phyloP scores from a whole-genome alignment of 2,113 vertebrate genomes.

The Ploceus nigricollis region DNA sequence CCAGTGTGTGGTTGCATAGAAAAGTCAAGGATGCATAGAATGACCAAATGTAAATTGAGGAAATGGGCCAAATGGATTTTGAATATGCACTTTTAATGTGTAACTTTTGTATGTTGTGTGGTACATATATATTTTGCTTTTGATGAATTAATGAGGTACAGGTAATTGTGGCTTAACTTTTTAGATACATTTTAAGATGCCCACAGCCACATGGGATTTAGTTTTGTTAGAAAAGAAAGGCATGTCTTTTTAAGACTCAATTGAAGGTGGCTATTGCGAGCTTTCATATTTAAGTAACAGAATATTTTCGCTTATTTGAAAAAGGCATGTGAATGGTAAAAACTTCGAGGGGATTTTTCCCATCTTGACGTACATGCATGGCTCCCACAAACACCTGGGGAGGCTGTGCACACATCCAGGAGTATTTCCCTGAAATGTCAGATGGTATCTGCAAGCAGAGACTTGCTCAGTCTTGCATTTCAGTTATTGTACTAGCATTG shows the following conservation, averaged over 20 bases:
- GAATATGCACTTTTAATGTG: slow-evolving; percentile 81
- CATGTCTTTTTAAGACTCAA: slow-evolving; percentile 65
- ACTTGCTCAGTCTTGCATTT: slow-evolving; percentile 66
- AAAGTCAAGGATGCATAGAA: slow-evolving; percentile 62
- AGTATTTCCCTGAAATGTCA: slow-evolving; percentile 56
- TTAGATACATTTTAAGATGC: slow-evolving; percentile 70
- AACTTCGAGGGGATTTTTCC: slow-evolving; percentile 33
- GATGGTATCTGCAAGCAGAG: slow-evolving; percentile 47
- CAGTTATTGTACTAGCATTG: slow-evolving; percentile 66
- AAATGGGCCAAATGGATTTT: slow-evolving; percentile 79
- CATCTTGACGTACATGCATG: not conserved
- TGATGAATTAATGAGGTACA: slow-evolving; percentile 74
- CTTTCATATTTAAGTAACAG: slow-evolving; percentile 64
- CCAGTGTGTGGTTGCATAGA: slow-evolving; percentile 12
- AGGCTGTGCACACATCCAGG: slow-evolving; percentile 16
- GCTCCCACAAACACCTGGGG: not conserved
- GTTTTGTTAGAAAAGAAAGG: slow-evolving; percentile 69
- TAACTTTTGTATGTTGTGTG: slow-evolving; percentile 80
- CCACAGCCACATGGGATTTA: slow-evolving; percentile 72
- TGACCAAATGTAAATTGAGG: slow-evolving; percentile 80
- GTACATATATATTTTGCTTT: slow-evolving; percentile 82
- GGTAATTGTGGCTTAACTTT: slow-evolving; percentile 78
- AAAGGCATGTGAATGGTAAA: slow-evolving; percentile 56
- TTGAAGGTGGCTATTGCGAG: slow-evolving; percentile 59
- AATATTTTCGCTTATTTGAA: slow-evolving; percentile 57